Conservation (phyloP, 2,113 vertebrate species). For the Oncorhynchus kisutch region DNA sequence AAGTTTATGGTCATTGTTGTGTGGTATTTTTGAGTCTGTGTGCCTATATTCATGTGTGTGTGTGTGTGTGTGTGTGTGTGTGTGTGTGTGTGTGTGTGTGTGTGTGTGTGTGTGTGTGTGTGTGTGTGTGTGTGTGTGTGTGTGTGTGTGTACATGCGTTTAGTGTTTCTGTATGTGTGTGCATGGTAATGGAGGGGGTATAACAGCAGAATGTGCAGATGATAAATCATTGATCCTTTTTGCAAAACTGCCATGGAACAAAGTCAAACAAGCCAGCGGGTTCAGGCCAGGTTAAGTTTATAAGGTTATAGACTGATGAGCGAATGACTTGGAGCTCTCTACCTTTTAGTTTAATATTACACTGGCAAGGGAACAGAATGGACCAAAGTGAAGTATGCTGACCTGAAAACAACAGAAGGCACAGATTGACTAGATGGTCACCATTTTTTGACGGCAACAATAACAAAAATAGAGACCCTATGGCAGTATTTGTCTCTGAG, state of each 20-base stretch:
- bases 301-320: background rate
- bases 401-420: no score
- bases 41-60: no score
- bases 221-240: background rate
- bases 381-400: background rate
- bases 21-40: no score
- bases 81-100: no score
- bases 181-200: background rate
- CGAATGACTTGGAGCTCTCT: background rate
- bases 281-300: background rate
- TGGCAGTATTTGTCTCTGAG: background rate
- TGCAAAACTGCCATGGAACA: background rate
- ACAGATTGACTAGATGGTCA: background rate
- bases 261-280: background rate
- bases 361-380: background rate
- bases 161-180: background rate
- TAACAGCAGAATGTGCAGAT: background rate
- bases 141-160: background rate
- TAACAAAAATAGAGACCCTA: background rate
- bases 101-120: background rate
- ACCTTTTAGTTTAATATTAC: background rate
- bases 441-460: background rate
- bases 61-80: no score
- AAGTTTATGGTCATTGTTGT: background rate
- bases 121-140: background rate